These are phyloP conservation scores for Drosophila busckii DNA, from an alignment of 1,140 invertebrate genomes.

Conservation along the genomic window DNA sequence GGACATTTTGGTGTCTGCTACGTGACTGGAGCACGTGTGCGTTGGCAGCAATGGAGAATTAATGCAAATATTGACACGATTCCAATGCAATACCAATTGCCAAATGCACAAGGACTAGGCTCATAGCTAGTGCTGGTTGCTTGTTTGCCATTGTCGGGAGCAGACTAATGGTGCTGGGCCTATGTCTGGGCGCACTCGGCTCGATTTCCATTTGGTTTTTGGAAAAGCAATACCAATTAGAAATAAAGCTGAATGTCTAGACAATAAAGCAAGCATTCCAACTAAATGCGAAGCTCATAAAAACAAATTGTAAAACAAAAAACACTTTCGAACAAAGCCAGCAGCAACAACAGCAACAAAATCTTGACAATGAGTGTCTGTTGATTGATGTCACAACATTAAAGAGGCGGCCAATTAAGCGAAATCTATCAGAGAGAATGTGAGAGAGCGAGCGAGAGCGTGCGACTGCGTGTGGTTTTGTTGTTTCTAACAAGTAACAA, in stretches of 20 bases:
- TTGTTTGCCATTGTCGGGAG: constrained; percentile 37
- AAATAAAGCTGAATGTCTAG: constrained; percentile 28
- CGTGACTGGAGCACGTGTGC: constrained; percentile 7
- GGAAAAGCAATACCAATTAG: constrained; percentile 46
- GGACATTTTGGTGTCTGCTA: constrained; percentile 14
- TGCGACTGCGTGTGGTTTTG: constrained; percentile 46
- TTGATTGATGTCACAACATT: constrained; percentile 71
- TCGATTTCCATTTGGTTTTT: not conserved
- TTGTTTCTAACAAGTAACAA: too few relatives aligned
- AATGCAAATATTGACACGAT: constrained; percentile 70
- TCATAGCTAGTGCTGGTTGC: constrained; percentile 20
- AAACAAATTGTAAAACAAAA: constrained; percentile 34
- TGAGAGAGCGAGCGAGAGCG: not conserved
- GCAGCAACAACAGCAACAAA: constrained; percentile 9
- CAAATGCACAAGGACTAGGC: not conserved
- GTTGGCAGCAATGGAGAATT: constrained; percentile 32
- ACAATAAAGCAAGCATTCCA: not conserved
- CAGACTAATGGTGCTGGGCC: constrained; percentile 67
- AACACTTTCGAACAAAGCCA: constrained; percentile 17
- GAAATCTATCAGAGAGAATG: constrained; percentile 48
- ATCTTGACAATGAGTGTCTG: constrained; percentile 46
- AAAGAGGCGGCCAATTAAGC: constrained; percentile 69
- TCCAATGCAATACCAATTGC: constrained; percentile 49
- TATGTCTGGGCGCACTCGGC: constrained; percentile 11
- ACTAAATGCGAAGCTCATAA: constrained; percentile 38